phyloP scores from a whole-genome alignment of 2,797 vertebrate species.

The Balearica regulorum region DNA sequence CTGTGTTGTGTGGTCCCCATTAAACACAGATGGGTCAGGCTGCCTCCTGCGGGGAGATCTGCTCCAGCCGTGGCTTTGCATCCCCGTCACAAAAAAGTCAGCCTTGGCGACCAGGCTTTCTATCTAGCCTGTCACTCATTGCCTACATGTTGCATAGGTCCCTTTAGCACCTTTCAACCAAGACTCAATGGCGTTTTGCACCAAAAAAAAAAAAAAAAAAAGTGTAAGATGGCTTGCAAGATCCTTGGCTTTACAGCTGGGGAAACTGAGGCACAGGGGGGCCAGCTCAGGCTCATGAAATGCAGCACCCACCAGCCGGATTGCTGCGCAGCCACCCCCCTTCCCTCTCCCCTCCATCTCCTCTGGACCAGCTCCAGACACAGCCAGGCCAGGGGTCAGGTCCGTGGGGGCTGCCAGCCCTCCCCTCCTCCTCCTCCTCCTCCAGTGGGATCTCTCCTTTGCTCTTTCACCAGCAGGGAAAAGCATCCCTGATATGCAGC shows the following conservation, averaged over 20 bases:
- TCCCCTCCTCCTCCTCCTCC: not conserved
- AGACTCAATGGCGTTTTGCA: accelerated
- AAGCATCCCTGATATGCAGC: slow-evolving; percentile 36
- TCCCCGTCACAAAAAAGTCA: not conserved
- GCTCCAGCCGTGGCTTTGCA: not conserved
- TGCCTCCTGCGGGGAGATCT: slow-evolving; percentile 14
- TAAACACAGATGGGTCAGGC: not conserved
- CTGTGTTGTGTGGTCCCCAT: slow-evolving; percentile 25
- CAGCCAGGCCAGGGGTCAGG: accelerated
- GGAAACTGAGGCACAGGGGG: not conserved
- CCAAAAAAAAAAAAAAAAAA: not conserved
- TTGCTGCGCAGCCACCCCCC: accelerated
- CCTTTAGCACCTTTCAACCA: not conserved
- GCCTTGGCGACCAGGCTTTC: not conserved
- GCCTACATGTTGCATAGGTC: not conserved
- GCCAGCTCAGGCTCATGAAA: not conserved
- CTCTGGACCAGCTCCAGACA: not conserved
- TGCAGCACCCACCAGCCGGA: not conserved
- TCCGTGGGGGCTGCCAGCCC: not conserved
- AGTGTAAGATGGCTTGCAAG: not conserved
- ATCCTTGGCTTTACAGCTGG: not conserved
- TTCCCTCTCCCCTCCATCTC: not conserved
- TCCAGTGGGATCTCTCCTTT: not conserved
- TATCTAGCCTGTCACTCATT: accelerated
- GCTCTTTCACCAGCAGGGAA: slow-evolving; percentile 26